Evolutionary conservation across 2,797 vertebrate genomes (phyloP), one percentile per base, ranked within the genome.

Genomic region (Loris lydekkerianus): DNA sequence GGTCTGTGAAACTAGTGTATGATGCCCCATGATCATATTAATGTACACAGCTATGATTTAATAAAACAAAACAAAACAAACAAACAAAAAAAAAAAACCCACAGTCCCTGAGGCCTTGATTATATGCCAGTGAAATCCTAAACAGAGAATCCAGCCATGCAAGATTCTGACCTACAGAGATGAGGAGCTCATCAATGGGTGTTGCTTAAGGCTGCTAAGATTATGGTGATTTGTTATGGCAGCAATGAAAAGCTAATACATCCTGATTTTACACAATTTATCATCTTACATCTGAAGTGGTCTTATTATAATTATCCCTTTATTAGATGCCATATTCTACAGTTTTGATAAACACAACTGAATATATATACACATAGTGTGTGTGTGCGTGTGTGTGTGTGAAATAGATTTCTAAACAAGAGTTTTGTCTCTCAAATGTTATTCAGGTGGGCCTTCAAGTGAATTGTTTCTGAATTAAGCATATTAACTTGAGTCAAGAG

Each of bases 231-330:
- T 89, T 83, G 40, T 76, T 95, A 89, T n/a, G 14, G 37, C 21
- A 80, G 15, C 17, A 61, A 23, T n/a, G 63, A 82, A 92, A 77
- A 86, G n/a, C 27, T 25, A 86, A 85, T 43, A 20, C 29, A 84
- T 82, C 3, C 40, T 85, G 23, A 83, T 83, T 85, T 91, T 86
- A 69, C 56, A 37, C 43, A 78, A 91, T 31, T 53, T 76, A 53
- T 83, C 89, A 37, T 69, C 58, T 92, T 90, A 70, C 10, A 73
- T 94, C 92, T 77, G 65, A 89, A 83, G 9, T 67, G 40, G 69
- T 87, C 76, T 70, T 80, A 0, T 91, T 95, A 76, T 61, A 94
- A 85, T 40, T 93, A 31, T 75, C 18, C 27, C 76, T 53, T 96
- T 83, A 82, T 86, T 29, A 82, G 53, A 75, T 82, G 21, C 10